A percentile compares a stretch with the other conserved stretches of the same genome.
phyloP scores from a whole-genome alignment of 2,797 vertebrate species.

The Antrozous pallidus region DNA sequence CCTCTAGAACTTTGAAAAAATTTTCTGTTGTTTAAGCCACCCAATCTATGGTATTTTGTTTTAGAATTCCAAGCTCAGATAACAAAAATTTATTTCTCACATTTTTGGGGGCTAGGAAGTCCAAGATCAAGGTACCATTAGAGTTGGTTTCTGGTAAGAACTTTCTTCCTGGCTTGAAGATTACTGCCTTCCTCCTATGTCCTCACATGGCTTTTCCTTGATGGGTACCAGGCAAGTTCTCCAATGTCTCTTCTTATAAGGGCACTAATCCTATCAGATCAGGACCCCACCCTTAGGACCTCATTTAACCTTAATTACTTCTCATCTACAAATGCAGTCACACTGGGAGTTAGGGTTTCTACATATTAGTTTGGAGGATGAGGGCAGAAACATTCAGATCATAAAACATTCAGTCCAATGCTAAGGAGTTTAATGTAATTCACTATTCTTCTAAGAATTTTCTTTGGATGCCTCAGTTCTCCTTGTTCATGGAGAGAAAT shows the following conservation, averaged over 20 bases:
- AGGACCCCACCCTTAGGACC: background rate
- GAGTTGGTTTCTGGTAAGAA: background rate
- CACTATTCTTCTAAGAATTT: background rate
- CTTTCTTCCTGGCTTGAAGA: background rate
- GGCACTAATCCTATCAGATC: conserved; percentile 25
- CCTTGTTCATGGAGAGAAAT: background rate
- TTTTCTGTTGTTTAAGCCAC: background rate
- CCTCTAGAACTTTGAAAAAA: background rate
- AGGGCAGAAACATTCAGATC: background rate
- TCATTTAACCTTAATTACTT: conserved; percentile 45
- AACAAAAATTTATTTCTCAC: background rate
- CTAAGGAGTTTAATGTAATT: conserved; percentile 33
- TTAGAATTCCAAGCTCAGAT: background rate
- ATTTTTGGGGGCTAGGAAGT: background rate
- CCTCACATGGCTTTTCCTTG: background rate
- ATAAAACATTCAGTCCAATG: background rate
- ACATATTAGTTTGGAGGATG: background rate
- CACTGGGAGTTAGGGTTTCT: background rate
- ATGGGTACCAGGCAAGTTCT: background rate
- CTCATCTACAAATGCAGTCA: conserved; percentile 27
- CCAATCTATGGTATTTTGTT: background rate
- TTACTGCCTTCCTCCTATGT: background rate
- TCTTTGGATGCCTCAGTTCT: conserved; percentile 7
- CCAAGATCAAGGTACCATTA: background rate
- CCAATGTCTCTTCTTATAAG: background rate